Percentiles rank a stretch among this genome's conserved stretches.
Conservation (phyloP, 1,140 invertebrate species). For the Drosophila tani region DNA sequence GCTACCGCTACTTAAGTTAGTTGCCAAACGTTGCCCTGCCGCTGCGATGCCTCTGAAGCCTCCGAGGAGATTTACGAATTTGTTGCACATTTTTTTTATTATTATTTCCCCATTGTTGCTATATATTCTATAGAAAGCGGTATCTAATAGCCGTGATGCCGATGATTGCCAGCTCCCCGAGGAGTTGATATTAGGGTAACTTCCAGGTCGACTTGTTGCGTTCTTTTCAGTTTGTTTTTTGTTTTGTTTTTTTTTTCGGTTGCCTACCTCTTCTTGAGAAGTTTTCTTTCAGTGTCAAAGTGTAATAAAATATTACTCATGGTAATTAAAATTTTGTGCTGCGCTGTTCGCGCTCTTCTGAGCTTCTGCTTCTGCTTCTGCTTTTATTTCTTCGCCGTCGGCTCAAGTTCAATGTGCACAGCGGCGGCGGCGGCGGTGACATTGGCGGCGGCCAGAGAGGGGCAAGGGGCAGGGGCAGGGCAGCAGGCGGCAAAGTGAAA, state of each 20-base stretch:
- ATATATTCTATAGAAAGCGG: slow-evolving; percentile 4
- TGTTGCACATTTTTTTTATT: slow-evolving; percentile 59
- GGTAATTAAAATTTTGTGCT: slow-evolving; percentile 81
- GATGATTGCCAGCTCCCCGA: slow-evolving; percentile 7
- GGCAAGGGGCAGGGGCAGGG: background rate
- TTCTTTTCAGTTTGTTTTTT: slow-evolving; percentile 3
- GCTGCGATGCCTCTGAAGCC: background rate
- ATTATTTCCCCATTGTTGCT: slow-evolving; percentile 28
- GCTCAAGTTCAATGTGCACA: slow-evolving; percentile 82
- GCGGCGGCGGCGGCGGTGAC: slow-evolving; percentile 2
- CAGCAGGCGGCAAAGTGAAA: slow-evolving; percentile 30
- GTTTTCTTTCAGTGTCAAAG: slow-evolving; percentile 83
- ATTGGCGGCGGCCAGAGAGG: background rate
- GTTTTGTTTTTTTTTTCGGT: slow-evolving; percentile 3
- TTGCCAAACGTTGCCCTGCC: slow-evolving; percentile 28
- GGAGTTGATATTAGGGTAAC: background rate
- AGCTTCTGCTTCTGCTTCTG: background rate
- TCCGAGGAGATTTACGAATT: slow-evolving; percentile 52
- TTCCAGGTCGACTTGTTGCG: background rate
- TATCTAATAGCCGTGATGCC: background rate
- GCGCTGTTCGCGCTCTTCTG: slow-evolving; percentile 41
- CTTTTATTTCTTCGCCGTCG: slow-evolving; percentile 66
- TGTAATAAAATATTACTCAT: slow-evolving; percentile 84
- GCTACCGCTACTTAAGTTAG: slow-evolving; percentile 82
- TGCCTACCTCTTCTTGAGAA: slow-evolving; percentile 53